Conservation (phyloP, 2,888 invertebrate genomes). For the Carterocephalus palaemon region DNA sequence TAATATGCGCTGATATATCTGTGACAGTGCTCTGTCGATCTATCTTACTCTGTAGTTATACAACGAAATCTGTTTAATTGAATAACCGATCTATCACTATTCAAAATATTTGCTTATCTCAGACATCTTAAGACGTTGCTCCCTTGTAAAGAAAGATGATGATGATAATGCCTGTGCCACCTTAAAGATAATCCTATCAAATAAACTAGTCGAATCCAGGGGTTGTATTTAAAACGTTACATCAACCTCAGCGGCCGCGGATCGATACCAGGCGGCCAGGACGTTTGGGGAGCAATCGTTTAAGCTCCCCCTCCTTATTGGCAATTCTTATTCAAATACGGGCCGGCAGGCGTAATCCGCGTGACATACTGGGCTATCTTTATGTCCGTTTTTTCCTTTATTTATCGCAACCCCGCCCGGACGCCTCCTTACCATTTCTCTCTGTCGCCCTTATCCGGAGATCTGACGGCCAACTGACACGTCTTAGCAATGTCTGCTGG, state of each 20-base stretch:
- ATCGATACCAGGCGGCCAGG: slow-evolving; percentile 59
- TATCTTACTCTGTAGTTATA: too few species aligned
- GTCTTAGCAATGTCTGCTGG: slow-evolving; percentile 55
- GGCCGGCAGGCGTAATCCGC: slow-evolving; percentile 60
- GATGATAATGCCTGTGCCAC: too few species aligned
- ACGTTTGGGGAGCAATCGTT: slow-evolving; percentile 52
- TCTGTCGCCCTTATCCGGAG: slow-evolving; percentile 70
- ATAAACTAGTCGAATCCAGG: slow-evolving; percentile 1
- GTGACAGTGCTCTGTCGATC: too few species aligned
- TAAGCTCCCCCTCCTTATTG: slow-evolving; percentile 60
- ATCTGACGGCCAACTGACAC: slow-evolving; percentile 70
- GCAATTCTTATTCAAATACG: slow-evolving; percentile 76
- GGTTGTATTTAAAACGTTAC: slow-evolving; percentile 7
- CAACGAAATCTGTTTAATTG: too few species aligned
- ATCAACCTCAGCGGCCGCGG: slow-evolving; percentile 39
- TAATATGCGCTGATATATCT: too few species aligned
- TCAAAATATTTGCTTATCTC: too few species aligned
- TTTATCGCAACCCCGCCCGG: slow-evolving; percentile 60
- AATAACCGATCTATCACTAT: too few species aligned
- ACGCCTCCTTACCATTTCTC: slow-evolving; percentile 71
- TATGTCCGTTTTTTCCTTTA: slow-evolving; percentile 50
- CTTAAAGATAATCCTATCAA: slow-evolving; percentile 1
- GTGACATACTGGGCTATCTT: slow-evolving; percentile 69
- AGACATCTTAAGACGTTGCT: slow-evolving; percentile 26
- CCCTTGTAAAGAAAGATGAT: neutral